Evolutionary conservation across 2,113 vertebrate genomes (phyloP).

Genomic region (Alethe castanea): DNA sequence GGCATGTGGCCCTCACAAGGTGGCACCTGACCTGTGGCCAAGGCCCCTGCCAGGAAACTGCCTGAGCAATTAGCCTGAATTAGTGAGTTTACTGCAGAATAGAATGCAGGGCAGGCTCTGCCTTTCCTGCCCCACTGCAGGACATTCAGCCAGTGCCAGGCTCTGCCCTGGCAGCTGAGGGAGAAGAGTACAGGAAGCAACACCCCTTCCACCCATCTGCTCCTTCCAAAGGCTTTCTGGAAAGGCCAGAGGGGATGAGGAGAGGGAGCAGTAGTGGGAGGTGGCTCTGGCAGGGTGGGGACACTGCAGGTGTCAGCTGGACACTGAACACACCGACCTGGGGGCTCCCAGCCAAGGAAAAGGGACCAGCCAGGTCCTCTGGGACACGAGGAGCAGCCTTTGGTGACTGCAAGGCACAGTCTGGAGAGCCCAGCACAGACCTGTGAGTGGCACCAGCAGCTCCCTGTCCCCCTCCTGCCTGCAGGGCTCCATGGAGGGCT

Average conservation of each 20-base stretch:
- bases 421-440: neutral
- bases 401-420: neutral
- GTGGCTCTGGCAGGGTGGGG: neutral
- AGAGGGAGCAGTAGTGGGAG: neutral
- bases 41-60: neutral
- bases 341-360: neutral
- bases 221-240: neutral
- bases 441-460: neutral
- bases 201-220: neutral
- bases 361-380: neutral
- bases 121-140: neutral
- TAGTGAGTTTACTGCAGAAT: neutral
- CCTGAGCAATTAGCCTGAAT: neutral
- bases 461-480: neutral
- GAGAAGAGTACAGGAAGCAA: neutral
- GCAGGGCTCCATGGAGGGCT: rapidly evolving
- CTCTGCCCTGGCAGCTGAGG: neutral
- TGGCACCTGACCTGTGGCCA: neutral
- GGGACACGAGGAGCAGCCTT: rapidly evolving
- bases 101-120: neutral
- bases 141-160: rapidly evolving
- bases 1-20: neutral
- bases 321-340: rapidly evolving
- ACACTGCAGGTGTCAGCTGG: neutral
- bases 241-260: neutral